Conservation (phyloP, 2,888 invertebrate species). For the Holacanthella duospinosa region DNA sequence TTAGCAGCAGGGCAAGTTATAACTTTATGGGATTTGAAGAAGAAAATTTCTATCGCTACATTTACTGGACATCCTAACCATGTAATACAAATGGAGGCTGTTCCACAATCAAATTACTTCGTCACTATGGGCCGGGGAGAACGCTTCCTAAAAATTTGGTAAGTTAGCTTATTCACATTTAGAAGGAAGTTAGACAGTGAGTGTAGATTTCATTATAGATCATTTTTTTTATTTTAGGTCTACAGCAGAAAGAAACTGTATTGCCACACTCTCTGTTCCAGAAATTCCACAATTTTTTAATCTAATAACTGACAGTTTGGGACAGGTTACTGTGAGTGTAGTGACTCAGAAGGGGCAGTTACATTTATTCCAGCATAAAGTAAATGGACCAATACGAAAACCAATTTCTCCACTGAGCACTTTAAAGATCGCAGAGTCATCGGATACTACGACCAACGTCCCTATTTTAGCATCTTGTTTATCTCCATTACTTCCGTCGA, state of each 20-base stretch:
- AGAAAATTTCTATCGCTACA: slow-evolving; percentile 50
- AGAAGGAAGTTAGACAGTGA: not conserved
- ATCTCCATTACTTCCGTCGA: slow-evolving; percentile 41
- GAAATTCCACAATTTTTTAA: slow-evolving; percentile 35
- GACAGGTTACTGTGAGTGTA: slow-evolving; percentile 42
- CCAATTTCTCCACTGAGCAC: slow-evolving; percentile 55
- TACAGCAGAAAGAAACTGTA: slow-evolving; percentile 29
- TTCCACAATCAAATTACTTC: slow-evolving; percentile 37
- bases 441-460: slow-evolving; percentile 44
- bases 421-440: slow-evolving; percentile 51
- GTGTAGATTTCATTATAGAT: not conserved
- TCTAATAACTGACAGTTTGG: slow-evolving; percentile 28
- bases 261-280: slow-evolving; percentile 37
- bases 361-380: slow-evolving; percentile 63
- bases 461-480: slow-evolving; percentile 44
- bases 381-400: slow-evolving; percentile 59
- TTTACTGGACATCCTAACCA: slow-evolving; percentile 56
- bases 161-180: slow-evolving; percentile 13
- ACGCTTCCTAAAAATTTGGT: slow-evolving; percentile 40
- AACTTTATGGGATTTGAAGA: slow-evolving; percentile 54
- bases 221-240: slow-evolving; percentile 27
- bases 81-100: slow-evolving; percentile 40
- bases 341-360: slow-evolving; percentile 66
- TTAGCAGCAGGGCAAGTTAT: slow-evolving; percentile 45
- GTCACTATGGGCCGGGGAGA: slow-evolving; percentile 40